Evolutionary conservation across 2,888 invertebrate species (phyloP).

Genomic region (Malacosoma neustria): DNA sequence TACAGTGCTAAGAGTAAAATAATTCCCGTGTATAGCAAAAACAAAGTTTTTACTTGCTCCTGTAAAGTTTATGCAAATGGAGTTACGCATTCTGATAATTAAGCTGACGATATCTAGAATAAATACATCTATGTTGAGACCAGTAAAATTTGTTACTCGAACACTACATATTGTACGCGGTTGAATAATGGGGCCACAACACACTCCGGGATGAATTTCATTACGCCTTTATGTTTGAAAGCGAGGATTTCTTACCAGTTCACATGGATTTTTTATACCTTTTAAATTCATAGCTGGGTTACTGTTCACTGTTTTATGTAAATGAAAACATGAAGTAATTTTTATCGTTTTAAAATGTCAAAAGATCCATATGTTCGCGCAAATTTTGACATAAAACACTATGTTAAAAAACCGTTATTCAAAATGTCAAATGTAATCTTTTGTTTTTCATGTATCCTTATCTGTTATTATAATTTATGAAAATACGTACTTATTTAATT

Average conservation of each 20-base stretch:
- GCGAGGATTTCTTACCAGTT: conserved; percentile 47
- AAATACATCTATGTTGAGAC: conserved; percentile 26
- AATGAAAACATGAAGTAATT: background rate
- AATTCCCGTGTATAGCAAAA: no score
- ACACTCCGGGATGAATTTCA: conserved; percentile 70
- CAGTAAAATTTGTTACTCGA: conserved; percentile 56
- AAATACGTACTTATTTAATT: no score
- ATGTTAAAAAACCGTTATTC: no score
- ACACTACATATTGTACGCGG: conserved; percentile 65
- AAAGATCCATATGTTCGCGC: background rate
- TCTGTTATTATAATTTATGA: background rate
- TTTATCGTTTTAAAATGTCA: background rate
- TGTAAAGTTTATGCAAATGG: no score
- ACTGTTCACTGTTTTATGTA: background rate
- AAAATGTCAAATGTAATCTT: background rate
- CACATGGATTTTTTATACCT: conserved; percentile 44
- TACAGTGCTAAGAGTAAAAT: no score
- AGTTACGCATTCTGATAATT: no score
- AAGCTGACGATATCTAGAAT: conserved; percentile 14
- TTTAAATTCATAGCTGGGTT: conserved; percentile 30
- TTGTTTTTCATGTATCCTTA: background rate
- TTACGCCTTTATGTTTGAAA: conserved; percentile 59
- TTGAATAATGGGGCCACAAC: conserved; percentile 66
- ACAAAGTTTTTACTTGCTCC: no score
- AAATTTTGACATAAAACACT: no score